Evolutionary conservation across 2,888 invertebrate genomes (phyloP), one percentile per base, ranked within the genome.

Genomic region (Labia minor): DNA sequence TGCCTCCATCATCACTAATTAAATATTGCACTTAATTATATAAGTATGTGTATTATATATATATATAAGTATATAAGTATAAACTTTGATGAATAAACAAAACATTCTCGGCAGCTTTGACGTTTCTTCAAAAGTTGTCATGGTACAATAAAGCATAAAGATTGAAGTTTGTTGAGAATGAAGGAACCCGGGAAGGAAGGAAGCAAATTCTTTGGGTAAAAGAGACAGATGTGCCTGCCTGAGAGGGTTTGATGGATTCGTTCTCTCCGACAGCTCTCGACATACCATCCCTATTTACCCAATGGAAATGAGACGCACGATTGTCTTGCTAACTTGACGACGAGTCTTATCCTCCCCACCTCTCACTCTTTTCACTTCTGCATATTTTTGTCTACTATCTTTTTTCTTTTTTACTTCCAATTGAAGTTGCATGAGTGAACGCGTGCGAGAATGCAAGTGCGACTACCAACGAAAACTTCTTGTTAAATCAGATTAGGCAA

Each of bases 321-420:
- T 49, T 49, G 49, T 49, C 49, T 49, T 49, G 49, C 49, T 16
- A 49, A 49, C 49, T 49, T 49, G 49, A 49, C 49, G 49, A 49
- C 49, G 49, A 49, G 49, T 10, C 49, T 4, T n/a, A n/a, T n/a
- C n/a, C n/a, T n/a, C n/a, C n/a, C n/a, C n/a, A n/a, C n/a, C 49
- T 49, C 49, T 14, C 49, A 8, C 49, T 49, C 49, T 11, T 49
- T 16, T 14, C n/a, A 26, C 4, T 26, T 26, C 8, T 26, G 49
- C n/a, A 49, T 49, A n/a, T 49, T 49, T 49, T 49, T 49, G 14
- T 49, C 11, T 33, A n/a, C n/a, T n/a, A n/a, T n/a, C 26, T 26
- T 26, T 26, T 8, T 26, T 26, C 8, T 26, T 26, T 26, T 26
- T 26, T 26, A 6, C 26, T 26, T 26, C 8, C 26, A 26, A 26